Evolutionary conservation across 2,888 invertebrate species (phyloP).

Genomic region (Smittia sp.): DNA sequence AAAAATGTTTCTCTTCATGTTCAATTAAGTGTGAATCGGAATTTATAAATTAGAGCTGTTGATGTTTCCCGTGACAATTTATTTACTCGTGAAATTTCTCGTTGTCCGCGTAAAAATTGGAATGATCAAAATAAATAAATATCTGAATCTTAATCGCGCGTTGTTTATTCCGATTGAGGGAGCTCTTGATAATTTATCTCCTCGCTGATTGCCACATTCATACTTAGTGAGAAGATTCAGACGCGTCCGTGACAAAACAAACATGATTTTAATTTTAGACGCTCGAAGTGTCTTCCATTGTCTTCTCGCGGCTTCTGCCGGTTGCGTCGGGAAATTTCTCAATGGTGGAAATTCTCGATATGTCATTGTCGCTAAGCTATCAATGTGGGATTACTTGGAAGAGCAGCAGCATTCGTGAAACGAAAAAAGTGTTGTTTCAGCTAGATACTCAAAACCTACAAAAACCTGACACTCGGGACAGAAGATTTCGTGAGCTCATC

Average conservation of each 20-base stretch:
- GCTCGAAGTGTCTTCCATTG: background rate
- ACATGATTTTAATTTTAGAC: background rate
- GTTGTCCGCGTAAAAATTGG: no score
- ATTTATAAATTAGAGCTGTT: no score
- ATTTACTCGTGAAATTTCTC: no score
- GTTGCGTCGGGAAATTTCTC: background rate
- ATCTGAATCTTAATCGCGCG: no score
- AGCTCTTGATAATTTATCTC: no score
- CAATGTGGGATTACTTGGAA: conserved; percentile 10
- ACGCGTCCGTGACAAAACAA: background rate
- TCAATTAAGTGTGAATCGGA: no score
- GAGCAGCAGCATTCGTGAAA: background rate
- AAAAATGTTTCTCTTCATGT: no score
- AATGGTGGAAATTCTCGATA: conserved; percentile 1
- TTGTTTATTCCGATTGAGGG: no score
- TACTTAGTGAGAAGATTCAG: no score
- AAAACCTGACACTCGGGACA: background rate
- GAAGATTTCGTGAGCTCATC: conserved; percentile 13
- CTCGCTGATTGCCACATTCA: no score
- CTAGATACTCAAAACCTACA: background rate
- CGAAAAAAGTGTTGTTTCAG: background rate
- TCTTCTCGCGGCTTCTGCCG: background rate
- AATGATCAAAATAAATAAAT: no score
- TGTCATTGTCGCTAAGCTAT: background rate
- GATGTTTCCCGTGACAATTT: no score